Evolutionary conservation across 2,113 vertebrate species (phyloP).

Genomic region (Rhinolophus sinicus): DNA sequence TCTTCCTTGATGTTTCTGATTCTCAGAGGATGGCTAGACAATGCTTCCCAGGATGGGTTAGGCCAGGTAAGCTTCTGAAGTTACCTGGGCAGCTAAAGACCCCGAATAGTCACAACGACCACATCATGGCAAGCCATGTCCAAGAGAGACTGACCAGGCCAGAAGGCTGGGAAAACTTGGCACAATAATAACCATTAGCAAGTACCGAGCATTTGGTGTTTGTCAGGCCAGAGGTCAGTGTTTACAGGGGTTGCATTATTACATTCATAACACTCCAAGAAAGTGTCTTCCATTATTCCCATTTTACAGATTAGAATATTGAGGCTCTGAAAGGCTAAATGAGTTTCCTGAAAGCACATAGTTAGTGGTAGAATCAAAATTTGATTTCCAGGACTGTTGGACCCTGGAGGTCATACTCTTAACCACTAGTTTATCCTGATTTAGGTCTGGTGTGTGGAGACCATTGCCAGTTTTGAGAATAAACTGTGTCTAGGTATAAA

Average conservation of each 20-base stretch:
- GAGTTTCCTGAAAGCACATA: not conserved
- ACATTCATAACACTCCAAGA: not conserved
- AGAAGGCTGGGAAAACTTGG: not conserved
- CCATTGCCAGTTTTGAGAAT: not conserved
- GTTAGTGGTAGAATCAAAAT: not conserved
- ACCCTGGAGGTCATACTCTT: not conserved
- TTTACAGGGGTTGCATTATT: not conserved
- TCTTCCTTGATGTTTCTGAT: not conserved
- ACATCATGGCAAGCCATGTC: not conserved
- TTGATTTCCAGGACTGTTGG: not conserved
- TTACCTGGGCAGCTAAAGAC: not conserved
- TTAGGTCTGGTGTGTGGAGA: not conserved
- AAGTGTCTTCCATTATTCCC: not conserved
- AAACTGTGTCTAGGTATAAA: slow-evolving; percentile 37
- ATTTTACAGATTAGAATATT: not conserved
- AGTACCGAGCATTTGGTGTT: not conserved
- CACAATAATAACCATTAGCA: not conserved
- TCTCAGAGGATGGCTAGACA: not conserved
- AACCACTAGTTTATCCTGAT: not conserved
- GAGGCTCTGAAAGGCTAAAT: not conserved
- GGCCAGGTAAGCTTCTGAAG: not conserved
- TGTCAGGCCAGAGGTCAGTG: not conserved
- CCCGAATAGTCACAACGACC: not conserved
- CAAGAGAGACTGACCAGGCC: not conserved
- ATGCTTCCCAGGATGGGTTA: not conserved